phyloP scores from a whole-genome alignment of 2,888 invertebrate species.

The Volucella inflata region DNA sequence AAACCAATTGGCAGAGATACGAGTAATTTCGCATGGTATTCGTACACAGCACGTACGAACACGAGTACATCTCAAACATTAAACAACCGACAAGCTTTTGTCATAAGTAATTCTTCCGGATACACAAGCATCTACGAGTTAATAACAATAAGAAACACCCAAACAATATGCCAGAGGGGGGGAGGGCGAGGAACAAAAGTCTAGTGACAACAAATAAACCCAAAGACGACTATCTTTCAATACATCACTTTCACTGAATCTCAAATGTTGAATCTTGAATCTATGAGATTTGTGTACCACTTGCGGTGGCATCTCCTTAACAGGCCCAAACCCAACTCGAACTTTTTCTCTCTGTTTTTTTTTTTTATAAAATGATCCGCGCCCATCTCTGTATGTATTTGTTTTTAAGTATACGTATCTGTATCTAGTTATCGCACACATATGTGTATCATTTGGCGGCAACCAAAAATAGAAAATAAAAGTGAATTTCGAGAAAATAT shows the following conservation, averaged over 20 bases:
- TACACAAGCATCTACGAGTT: constrained; percentile 12
- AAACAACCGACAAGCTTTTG: not conserved
- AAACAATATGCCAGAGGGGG: constrained; percentile 21
- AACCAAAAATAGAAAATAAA: constrained; percentile 69
- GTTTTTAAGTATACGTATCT: constrained; percentile 7
- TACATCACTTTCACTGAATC: constrained; percentile 75
- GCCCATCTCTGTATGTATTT: not conserved
- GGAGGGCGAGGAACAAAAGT: not conserved
- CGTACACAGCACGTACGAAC: not conserved
- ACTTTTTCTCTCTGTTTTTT: constrained; percentile 25
- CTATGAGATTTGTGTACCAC: constrained; percentile 60
- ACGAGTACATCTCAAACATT: not conserved
- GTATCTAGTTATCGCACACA: not conserved
- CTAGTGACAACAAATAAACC: constrained; percentile 36
- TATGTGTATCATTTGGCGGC: constrained; percentile 25
- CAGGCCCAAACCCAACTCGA: not conserved
- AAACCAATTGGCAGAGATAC: constrained; percentile 1
- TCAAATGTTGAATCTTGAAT: constrained; percentile 16
- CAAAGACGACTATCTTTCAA: constrained; percentile 40
- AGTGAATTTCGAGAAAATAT: constrained; percentile 69
- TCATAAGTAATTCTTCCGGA: constrained; percentile 50
- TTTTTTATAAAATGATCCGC: too few relatives aligned
- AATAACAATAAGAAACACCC: constrained; percentile 35
- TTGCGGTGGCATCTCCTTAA: not conserved
- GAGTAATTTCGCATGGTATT: constrained; percentile 26